phyloP scores from a whole-genome alignment of 2,797 vertebrate genomes.

The Etheostoma nigrum region DNA sequence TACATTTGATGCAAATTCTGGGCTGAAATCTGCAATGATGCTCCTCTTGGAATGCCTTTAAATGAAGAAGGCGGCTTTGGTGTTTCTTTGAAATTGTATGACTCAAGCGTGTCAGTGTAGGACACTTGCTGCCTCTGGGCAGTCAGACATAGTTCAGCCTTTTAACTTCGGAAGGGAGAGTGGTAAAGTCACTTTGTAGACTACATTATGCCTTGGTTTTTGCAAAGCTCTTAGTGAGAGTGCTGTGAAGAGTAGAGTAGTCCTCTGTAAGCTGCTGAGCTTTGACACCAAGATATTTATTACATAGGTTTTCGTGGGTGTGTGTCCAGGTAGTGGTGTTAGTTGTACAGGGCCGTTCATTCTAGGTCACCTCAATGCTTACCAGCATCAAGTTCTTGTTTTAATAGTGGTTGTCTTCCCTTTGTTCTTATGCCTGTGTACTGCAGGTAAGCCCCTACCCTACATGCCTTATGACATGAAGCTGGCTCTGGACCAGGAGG shows the following conservation, averaged over 20 bases:
- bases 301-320: constrained; percentile 34
- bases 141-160: constrained; percentile 47
- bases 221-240: constrained; percentile 58
- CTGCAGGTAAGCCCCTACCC: constrained; percentile 90
- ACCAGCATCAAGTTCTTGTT: constrained; percentile 55
- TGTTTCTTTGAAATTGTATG: constrained; percentile 27
- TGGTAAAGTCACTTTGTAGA: constrained; percentile 39
- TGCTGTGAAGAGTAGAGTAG: constrained; percentile 53
- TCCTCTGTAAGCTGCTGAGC: constrained; percentile 51
- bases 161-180: constrained; percentile 47
- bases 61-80: constrained; percentile 13
- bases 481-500: constrained; percentile 91
- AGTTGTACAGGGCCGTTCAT: constrained; percentile 12
- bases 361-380: constrained; percentile 53
- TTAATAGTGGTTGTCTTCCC: constrained; percentile 70
- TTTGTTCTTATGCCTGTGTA: constrained; percentile 73
- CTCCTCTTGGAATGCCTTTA: constrained; percentile 22
- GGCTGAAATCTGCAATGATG: constrained; percentile 15
- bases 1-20: constrained; percentile 18
- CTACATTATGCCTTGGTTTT: constrained; percentile 45
- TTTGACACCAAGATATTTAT: constrained; percentile 53
- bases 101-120: constrained; percentile 28
- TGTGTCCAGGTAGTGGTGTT: constrained; percentile 32
- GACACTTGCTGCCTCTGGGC: constrained; percentile 38
- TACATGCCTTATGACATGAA: constrained; percentile 92